Base-by-base conservation (phyloP, 2,888 invertebrate species). In the Erebia palarica region DNA sequence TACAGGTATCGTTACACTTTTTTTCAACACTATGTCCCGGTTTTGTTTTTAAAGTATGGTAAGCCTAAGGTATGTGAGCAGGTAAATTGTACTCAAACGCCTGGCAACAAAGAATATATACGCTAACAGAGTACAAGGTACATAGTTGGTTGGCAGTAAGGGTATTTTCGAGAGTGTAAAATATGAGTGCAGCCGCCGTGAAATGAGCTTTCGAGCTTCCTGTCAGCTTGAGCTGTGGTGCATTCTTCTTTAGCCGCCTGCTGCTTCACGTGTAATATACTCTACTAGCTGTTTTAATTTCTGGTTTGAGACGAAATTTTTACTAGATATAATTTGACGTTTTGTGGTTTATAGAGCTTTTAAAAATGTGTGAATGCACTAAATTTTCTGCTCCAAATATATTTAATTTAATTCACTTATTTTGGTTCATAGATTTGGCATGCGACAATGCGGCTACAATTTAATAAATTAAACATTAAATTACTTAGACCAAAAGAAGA, bases 141-240 rank as follows among this genome's bases (percentile, higher is more conserved):
- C 36, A 36, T 36, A 36, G 69, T 69, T 75, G 71, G 73, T 71
- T 75, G 74, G 79, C 79, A 80, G 80, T 82, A 82, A 82, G 81
- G 82, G 81, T 82, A 85, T 90, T 89, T 86, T 83, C 84, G 86
- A 84, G 84, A 83, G 85, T 86, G 86, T 87, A 86, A 88, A 89
- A 89, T 89, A 86, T 86, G 88, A 86, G 85, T 84, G 89, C 89
- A 85, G 83, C 82, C 81, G 84, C 84, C 86, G 89, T 89, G 87
- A 91, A 91, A 91, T 90, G 86, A 90, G 86, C 86, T 89, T 83
- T 82, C 83, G 82, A 82, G 81, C 75, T 83, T 83, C 78, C 83
- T 81, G 82, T 82, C 83, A 81, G 80, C 78, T 75, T 75, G 75
- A 77, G 82, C 82, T 82, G 81, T 78, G 81, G 79, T 80, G 79